These are phyloP conservation scores for Scaptodrosophila latifasciaeformis DNA, from an alignment of 2,888 invertebrate genomes.

Conservation along the genomic window DNA sequence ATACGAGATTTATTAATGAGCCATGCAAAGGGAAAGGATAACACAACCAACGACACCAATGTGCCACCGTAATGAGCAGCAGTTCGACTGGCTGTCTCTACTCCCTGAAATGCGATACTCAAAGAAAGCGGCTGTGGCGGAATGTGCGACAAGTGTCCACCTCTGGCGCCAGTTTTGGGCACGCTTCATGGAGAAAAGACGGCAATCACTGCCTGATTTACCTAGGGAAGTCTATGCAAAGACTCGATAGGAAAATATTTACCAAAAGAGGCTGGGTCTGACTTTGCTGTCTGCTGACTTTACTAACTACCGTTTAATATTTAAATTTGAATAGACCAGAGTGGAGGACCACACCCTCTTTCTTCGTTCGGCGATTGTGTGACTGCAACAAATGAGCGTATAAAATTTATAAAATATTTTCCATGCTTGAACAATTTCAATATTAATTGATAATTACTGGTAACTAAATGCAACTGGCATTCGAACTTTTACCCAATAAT, in stretches of 20 bases:
- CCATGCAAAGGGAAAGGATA: slow-evolving; percentile 40
- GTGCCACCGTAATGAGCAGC: too few species aligned
- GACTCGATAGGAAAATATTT: slow-evolving; percentile 38
- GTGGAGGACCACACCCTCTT: slow-evolving; percentile 40
- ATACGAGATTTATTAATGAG: slow-evolving; percentile 58
- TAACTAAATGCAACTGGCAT: slow-evolving; percentile 17
- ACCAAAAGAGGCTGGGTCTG: slow-evolving; percentile 17
- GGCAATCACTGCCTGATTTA: slow-evolving; percentile 13
- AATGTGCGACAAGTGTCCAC: slow-evolving; percentile 65
- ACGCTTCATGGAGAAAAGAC: slow-evolving; percentile 44
- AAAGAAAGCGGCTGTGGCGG: slow-evolving; percentile 57
- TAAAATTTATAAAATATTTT: slow-evolving; percentile 5
- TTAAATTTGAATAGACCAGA: too few species aligned
- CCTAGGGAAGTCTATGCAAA: not conserved
- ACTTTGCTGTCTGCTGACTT: not conserved
- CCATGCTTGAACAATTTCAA: slow-evolving; percentile 34
- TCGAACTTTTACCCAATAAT: slow-evolving; percentile 47
- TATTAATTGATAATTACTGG: slow-evolving; percentile 53
- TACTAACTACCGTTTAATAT: slow-evolving; percentile 66
- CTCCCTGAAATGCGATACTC: slow-evolving; percentile 45
- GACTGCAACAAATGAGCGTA: slow-evolving; percentile 1
- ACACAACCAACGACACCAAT: too few species aligned
- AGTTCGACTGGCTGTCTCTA: slow-evolving; percentile 13
- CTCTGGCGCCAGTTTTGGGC: slow-evolving; percentile 55
- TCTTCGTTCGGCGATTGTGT: slow-evolving; percentile 1